phyloP scores from a whole-genome alignment of 2,113 vertebrate genomes.

The Nesoenas mayeri region DNA sequence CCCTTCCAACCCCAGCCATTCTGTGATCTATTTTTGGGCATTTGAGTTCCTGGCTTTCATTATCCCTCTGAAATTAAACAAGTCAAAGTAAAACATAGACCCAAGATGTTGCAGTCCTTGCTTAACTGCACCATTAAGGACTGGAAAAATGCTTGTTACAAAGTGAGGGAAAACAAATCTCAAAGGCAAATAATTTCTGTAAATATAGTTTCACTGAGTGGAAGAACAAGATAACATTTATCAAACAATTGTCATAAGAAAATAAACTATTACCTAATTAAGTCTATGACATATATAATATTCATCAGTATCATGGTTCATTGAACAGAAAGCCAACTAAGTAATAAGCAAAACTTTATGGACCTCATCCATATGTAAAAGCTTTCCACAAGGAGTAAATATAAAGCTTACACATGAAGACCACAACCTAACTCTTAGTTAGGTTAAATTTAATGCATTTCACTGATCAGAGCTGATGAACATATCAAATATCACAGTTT shows the following conservation, averaged over 20 bases:
- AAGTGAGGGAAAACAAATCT: not conserved
- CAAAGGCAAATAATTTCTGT: not conserved
- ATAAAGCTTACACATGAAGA: not conserved
- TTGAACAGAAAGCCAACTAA: not conserved
- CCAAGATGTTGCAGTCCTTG: not conserved
- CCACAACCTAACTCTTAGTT: not conserved
- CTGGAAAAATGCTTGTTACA: not conserved
- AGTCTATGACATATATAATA: not conserved
- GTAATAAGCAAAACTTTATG: not conserved
- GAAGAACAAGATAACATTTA: not conserved
- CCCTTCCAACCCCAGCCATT: too few species aligned
- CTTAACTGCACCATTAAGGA: not conserved
- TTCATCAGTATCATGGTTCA: not conserved
- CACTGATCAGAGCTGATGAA: not conserved
- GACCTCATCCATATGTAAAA: not conserved
- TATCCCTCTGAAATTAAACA: not conserved
- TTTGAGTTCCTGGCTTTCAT: not conserved
- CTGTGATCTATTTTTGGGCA: not conserved
- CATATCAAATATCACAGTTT: not conserved
- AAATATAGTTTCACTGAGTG: not conserved
- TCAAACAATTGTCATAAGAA: not conserved
- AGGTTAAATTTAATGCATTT: not conserved
- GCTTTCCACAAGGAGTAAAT: not conserved
- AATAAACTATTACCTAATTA: not conserved
- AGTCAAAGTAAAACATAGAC: not conserved